These are phyloP conservation scores for Ditylenchus weischeri DNA, from an alignment of 2,888 invertebrate genomes.

Conservation along the genomic window DNA sequence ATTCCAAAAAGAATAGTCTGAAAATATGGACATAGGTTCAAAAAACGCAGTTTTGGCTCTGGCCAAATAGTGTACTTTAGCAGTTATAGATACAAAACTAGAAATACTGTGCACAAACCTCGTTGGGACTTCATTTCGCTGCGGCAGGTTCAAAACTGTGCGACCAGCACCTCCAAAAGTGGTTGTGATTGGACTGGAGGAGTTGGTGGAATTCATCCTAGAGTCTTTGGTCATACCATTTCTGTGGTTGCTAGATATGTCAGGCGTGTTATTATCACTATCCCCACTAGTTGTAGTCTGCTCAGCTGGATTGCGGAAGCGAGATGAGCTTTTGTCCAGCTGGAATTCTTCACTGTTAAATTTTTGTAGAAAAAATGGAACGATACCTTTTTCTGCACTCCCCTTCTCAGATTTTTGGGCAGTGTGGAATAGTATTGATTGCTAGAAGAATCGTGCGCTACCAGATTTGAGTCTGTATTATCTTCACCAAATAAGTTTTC, in stretches of 20 bases:
- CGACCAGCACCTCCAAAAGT: too few relatives aligned
- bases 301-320: constrained; percentile 16
- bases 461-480: constrained; percentile 2
- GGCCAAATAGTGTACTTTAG: too few relatives aligned
- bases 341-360: not conserved
- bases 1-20: too few relatives aligned
- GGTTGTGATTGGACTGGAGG: too few relatives aligned
- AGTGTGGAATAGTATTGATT: constrained; percentile 33
- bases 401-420: constrained; percentile 36
- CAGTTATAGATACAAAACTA: too few relatives aligned
- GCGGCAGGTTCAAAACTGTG: too few relatives aligned
- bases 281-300: constrained; percentile 33
- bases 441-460: not conserved
- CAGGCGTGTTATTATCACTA: constrained; percentile 30
- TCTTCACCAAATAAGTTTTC: constrained; percentile 25
- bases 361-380: constrained; percentile 1
- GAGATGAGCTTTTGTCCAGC: constrained; percentile 12
- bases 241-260: not conserved
- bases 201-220: too few relatives aligned
- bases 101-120: not conserved
- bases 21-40: too few relatives aligned
- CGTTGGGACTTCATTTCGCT: not conserved
- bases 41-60: too few relatives aligned
- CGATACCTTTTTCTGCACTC: constrained; percentile 23
- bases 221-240: too few relatives aligned